Evolutionary conservation across 2,888 invertebrate genomes (phyloP), one percentile per base, ranked within the genome.

Genomic region (Iselma pallidipennis): DNA sequence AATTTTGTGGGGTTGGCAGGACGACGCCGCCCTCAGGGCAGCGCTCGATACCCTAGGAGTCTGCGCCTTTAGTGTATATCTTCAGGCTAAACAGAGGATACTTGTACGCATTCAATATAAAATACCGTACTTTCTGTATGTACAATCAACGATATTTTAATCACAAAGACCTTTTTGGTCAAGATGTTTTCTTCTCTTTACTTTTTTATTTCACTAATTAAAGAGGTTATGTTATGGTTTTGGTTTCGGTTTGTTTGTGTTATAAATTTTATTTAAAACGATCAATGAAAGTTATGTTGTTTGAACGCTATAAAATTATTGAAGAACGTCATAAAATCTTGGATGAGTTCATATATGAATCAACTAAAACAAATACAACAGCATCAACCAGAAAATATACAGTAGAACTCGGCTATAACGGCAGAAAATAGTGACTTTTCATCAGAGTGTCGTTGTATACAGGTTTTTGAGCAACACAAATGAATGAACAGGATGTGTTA

Each of bases 1-100:
- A 69, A 67, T 67, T 67, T 55, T 63, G 16, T 63, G 67, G 74
- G 73, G 77, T 76, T 75, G 77, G 76, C 75, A 76, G 76, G 74
- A 74, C 73, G 78, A 77, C 76, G 71, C 73, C 74, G 74, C 76
- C 76, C 75, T 72, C 66, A 70, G 75, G 74, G 74, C 73, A 69
- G 73, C 77, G 77, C 70, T 78, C 78, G 76, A 77, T 78, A 78
- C 67, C 67, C 63, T 58, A 49, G 59, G 69, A 69, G 71, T 67
- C 68, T 69, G 72, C 72, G 72, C 68, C 63, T 33, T 59, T 48
- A 33, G 42, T 45, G 54, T 56, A 62, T 55, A 57, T 63, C 68
- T 67, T 57, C 50, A 51, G 70, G 70, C 63, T 49, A 57, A 59
- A 66, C 16, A 2, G 16, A 16, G 37, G 63, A 66, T 66, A 64